Evolutionary conservation across 2,888 invertebrate species (phyloP), one percentile per base, ranked within the genome.

Genomic region (Diaprepes abbreviatus): DNA sequence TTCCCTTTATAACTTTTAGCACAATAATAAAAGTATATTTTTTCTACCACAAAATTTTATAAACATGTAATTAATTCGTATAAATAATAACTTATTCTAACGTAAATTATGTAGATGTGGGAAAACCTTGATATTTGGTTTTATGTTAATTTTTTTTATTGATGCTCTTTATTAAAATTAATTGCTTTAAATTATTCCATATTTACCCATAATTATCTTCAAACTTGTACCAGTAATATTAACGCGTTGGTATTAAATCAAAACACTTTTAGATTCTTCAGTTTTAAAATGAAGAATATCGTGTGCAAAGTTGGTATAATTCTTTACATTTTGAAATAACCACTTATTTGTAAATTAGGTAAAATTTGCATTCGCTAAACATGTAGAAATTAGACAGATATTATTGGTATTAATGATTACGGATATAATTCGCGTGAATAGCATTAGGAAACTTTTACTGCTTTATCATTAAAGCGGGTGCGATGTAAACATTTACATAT

Each of bases 91-190:
- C 12, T 14, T 16, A 28, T 50, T 50, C 28, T 14, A 50, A 14
- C 7, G 28, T 50, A 50, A 28, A 14, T 50, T 50, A 50, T 50
- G 48, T 50, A 31, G 28, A 31, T 50, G 48, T 28, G 48, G 48
- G 48, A 50, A 28, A 50, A 28, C 48, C 48, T 50, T 50, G 48
- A 50, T 50, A 50, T 50, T 50, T 50, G 28, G 28, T 50, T 50
- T 50, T 50, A 50, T 50, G 48, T n/a, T 14, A 50, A 50, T 50
- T 50, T n/a, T 24, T 50, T 50, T 50, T 50, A 50, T 50, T 28
- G 48, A 28, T 28, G 48, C 14, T 50, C 28, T 50, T 50, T 50
- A 50, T 50, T 50, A 50, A 28, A 50, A 50, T 50, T 31, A 50
- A 50, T 50, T 28, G 48, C 48, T 28, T 50, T 28, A 28, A 50